These are phyloP conservation scores for Aphis craccivora DNA, from an alignment of 1,140 invertebrate genomes.

Conservation along the genomic window DNA sequence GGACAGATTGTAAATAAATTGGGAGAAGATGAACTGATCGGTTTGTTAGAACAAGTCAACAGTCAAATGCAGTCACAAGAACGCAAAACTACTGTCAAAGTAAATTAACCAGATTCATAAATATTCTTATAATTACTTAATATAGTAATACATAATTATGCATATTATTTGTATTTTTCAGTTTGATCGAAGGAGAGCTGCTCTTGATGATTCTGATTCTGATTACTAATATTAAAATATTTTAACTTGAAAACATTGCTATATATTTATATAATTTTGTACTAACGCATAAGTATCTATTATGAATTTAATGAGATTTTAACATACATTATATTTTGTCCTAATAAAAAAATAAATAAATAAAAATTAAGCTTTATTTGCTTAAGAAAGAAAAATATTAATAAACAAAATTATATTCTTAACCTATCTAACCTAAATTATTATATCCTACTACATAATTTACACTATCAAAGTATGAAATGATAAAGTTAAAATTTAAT, in stretches of 20 bases:
- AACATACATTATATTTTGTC: constrained; percentile 9
- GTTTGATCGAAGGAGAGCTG: constrained; percentile 84
- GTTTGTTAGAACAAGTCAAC: constrained; percentile 79
- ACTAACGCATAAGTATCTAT: constrained; percentile 35
- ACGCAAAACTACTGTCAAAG: constrained; percentile 77
- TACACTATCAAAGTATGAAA: not conserved
- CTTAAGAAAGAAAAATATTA: not conserved
- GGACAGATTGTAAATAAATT: constrained; percentile 83
- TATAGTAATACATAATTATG: constrained; percentile 48
- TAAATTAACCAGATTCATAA: constrained; percentile 61
- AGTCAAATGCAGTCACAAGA: constrained; percentile 81
- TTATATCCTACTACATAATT: not conserved
- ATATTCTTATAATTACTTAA: not conserved
- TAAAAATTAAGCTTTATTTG: constrained; percentile 6
- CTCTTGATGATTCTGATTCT: constrained; percentile 81
- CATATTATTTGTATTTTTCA: constrained; percentile 64
- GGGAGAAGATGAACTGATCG: constrained; percentile 84
- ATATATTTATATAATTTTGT: constrained; percentile 24
- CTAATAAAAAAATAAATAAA: not conserved
- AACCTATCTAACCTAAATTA: not conserved
- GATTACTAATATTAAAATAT: constrained; percentile 31
- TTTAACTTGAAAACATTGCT: not conserved
- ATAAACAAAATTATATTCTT: constrained; percentile 8
- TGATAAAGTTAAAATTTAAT: not conserved
- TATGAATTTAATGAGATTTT: constrained; percentile 32